These are phyloP conservation scores for Lineus longissimus DNA, from an alignment of 1,140 invertebrate species.

Conservation along the genomic window DNA sequence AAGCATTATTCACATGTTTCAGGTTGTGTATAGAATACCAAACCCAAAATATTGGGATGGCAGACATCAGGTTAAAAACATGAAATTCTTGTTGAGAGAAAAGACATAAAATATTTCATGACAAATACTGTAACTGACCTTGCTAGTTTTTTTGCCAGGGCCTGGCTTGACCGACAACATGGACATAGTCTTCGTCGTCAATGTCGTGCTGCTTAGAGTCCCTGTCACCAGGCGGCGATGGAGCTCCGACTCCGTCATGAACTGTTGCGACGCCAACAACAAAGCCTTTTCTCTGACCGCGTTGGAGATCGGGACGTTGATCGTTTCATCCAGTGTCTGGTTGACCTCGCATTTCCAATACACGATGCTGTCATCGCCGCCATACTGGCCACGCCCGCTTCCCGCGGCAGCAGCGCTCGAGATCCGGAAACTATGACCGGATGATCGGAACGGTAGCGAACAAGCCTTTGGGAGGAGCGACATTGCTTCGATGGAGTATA, in stretches of 20 bases:
- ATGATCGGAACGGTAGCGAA: slow-evolving; percentile 37
- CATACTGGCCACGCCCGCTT: slow-evolving; percentile 35
- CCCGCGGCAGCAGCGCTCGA: slow-evolving; percentile 47
- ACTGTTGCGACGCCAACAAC: slow-evolving; percentile 45
- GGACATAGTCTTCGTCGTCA: slow-evolving; percentile 44
- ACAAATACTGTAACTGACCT: no score
- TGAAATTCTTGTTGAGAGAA: no score
- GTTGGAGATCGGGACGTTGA: slow-evolving; percentile 48
- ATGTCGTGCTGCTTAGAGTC: slow-evolving; percentile 43
- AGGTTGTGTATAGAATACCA: no score
- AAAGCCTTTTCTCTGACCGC: slow-evolving; percentile 44
- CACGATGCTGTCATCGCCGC: slow-evolving; percentile 42
- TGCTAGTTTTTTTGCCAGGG: slow-evolving; percentile 6
- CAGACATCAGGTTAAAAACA: no score
- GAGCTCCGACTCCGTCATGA: slow-evolving; percentile 46
- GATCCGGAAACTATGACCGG: slow-evolving; percentile 38
- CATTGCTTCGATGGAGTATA: slow-evolving; percentile 50
- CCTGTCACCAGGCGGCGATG: slow-evolving; percentile 45
- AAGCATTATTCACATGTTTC: no score
- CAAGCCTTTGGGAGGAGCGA: slow-evolving; percentile 40
- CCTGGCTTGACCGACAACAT: slow-evolving; percentile 36
- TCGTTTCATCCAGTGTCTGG: slow-evolving; percentile 36
- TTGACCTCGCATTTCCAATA: slow-evolving; percentile 53
- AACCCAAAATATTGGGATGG: no score
- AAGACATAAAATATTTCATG: no score